These are phyloP conservation scores for Prietella phreatophila DNA, from an alignment of 2,113 vertebrate species.

Conservation along the genomic window DNA sequence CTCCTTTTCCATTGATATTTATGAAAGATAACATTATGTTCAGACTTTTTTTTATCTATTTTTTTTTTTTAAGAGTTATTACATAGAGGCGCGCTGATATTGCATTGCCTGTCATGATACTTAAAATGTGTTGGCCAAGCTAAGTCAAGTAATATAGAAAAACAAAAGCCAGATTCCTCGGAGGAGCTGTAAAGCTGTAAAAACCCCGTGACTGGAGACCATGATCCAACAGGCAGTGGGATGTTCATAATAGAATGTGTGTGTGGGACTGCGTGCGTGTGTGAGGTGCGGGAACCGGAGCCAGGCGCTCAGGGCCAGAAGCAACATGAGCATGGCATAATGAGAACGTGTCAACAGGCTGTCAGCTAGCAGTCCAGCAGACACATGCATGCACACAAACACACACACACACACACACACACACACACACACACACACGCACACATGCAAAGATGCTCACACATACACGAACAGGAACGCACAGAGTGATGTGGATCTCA, in stretches of 20 bases:
- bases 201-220: conserved; percentile 22
- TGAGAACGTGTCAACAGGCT: conserved; percentile 57
- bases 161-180: not conserved
- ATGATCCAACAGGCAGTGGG: conserved; percentile 49
- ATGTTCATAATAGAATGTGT: conserved; percentile 49
- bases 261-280: conserved; percentile 34
- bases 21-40: not conserved
- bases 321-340: conserved; percentile 55
- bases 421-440: conserved; percentile 1
- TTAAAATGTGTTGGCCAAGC: conserved; percentile 2
- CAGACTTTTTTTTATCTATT: not conserved
- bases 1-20: not conserved
- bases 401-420: conserved; percentile 7
- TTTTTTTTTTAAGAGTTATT: conserved; percentile 10
- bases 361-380: conserved; percentile 48
- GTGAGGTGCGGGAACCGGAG: conserved; percentile 38
- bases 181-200: not conserved
- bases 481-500: conserved; percentile 38
- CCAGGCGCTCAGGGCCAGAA: conserved; percentile 48
- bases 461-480: conserved; percentile 19
- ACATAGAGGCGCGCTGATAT: conserved; percentile 12
- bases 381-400: conserved; percentile 21
- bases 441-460: conserved; percentile 17
- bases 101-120: conserved; percentile 15
- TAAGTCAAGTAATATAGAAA: conserved; percentile 16